These are phyloP conservation scores for Galerucella calmariensis DNA, from an alignment of 2,888 invertebrate genomes.

Conservation along the genomic window DNA sequence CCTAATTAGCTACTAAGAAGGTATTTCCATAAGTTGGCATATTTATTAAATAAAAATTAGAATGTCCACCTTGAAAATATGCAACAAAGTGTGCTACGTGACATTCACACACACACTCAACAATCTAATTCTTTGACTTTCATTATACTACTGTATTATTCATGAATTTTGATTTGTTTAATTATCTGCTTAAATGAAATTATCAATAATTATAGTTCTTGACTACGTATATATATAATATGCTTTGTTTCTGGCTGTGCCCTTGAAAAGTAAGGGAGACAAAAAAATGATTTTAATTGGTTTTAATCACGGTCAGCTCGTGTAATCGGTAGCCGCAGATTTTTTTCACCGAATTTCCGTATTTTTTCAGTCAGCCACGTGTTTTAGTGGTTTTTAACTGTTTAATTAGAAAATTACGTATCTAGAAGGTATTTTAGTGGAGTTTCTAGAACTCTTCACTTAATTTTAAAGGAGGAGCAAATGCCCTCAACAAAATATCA, in stretches of 20 bases:
- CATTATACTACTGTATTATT: slow-evolving; percentile 12
- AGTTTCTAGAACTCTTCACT: too few species aligned
- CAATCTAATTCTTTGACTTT: slow-evolving; percentile 16
- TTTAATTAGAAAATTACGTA: too few species aligned
- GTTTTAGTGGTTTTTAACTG: neutral
- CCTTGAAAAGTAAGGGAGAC: slow-evolving; percentile 51
- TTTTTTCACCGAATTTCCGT: neutral
- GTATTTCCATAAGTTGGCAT: neutral
- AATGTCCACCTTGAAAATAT: slow-evolving; percentile 12
- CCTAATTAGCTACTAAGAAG: neutral
- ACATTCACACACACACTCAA: slow-evolving; percentile 13
- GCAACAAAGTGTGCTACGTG: slow-evolving; percentile 7
- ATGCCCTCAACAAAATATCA: too few species aligned
- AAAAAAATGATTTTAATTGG: slow-evolving; percentile 1
- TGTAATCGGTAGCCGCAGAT: neutral
- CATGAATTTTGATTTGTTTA: slow-evolving; percentile 13
- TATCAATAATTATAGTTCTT: slow-evolving; percentile 20
- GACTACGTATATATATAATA: neutral
- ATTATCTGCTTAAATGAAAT: slow-evolving; percentile 23
- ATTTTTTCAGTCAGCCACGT: neutral
- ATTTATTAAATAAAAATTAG: neutral
- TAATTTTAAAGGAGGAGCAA: too few species aligned
- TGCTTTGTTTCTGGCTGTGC: slow-evolving; percentile 43
- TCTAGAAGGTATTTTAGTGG: too few species aligned
- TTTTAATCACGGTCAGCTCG: neutral